Evolutionary conservation across 2,113 vertebrate species (phyloP).

Genomic region (Hippoglossus stenolepis): DNA sequence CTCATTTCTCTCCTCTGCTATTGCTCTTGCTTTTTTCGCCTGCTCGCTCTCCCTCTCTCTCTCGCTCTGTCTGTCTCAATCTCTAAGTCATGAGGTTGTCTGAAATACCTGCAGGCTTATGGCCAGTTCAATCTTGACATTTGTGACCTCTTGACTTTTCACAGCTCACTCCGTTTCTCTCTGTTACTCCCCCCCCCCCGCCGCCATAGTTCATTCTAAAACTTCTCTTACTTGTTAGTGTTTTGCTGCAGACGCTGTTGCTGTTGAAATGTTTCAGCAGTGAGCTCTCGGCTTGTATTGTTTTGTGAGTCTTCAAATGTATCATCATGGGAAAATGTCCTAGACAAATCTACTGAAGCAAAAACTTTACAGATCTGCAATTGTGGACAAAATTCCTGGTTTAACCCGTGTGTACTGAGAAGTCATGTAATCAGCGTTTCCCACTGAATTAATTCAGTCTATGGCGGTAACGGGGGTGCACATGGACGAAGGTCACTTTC

Average conservation of each 20-base stretch:
- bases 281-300: no score
- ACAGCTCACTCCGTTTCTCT: constrained; percentile 30
- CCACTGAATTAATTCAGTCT: no score
- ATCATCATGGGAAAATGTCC: no score
- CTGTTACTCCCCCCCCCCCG: neutral
- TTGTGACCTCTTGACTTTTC: constrained; percentile 46
- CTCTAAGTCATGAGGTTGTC: constrained; percentile 46
- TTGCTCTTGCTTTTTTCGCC: constrained; percentile 10
- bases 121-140: constrained; percentile 63
- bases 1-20: constrained; percentile 49
- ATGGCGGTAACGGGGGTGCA: no score
- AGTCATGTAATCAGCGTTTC: no score
- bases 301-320: no score
- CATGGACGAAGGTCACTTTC: no score
- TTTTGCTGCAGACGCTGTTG: neutral
- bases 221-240: neutral
- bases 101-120: constrained; percentile 52
- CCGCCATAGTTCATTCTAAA: neutral
- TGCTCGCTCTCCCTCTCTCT: constrained; percentile 12
- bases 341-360: no score
- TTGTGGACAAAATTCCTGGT: no score
- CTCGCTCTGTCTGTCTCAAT: constrained; percentile 29
- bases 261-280: neutral
- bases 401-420: no score
- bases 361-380: no score